These are phyloP conservation scores for Arrhopalites spinosus DNA, from an alignment of 2,888 invertebrate genomes.

Conservation along the genomic window DNA sequence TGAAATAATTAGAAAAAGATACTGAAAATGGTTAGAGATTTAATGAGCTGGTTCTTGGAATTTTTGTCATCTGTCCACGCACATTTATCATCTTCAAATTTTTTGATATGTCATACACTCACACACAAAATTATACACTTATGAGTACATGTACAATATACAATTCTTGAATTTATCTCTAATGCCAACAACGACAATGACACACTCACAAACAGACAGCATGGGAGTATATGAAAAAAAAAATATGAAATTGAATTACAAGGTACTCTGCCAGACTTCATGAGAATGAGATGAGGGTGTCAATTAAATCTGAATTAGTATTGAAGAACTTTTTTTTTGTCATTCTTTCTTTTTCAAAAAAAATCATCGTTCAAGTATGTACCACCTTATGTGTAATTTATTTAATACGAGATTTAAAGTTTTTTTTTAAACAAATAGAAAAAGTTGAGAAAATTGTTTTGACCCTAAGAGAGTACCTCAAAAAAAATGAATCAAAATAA, in stretches of 20 bases:
- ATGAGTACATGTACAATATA: background rate
- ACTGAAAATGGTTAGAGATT: background rate
- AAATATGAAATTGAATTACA: background rate
- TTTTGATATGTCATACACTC: background rate
- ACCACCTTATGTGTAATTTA: too few relatives aligned
- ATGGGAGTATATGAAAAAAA: background rate
- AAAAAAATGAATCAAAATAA: too few relatives aligned
- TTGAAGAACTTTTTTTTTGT: background rate
- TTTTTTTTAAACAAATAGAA: too few relatives aligned
- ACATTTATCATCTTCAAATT: background rate
- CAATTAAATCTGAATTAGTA: constrained; percentile 18
- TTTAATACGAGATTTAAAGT: too few relatives aligned
- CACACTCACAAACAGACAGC: too few relatives aligned
- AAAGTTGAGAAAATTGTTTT: too few relatives aligned
- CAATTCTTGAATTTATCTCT: background rate
- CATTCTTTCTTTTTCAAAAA: background rate
- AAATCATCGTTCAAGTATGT: background rate
- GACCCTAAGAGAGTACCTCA: too few relatives aligned
- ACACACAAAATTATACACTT: background rate
- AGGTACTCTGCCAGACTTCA: background rate
- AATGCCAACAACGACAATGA: background rate
- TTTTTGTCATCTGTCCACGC: background rate
- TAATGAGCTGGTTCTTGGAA: background rate
- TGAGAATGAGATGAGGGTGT: background rate
- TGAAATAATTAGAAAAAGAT: too few relatives aligned